These are phyloP conservation scores for Pterostichus niger DNA, from an alignment of 2,888 invertebrate species.

Conservation along the genomic window DNA sequence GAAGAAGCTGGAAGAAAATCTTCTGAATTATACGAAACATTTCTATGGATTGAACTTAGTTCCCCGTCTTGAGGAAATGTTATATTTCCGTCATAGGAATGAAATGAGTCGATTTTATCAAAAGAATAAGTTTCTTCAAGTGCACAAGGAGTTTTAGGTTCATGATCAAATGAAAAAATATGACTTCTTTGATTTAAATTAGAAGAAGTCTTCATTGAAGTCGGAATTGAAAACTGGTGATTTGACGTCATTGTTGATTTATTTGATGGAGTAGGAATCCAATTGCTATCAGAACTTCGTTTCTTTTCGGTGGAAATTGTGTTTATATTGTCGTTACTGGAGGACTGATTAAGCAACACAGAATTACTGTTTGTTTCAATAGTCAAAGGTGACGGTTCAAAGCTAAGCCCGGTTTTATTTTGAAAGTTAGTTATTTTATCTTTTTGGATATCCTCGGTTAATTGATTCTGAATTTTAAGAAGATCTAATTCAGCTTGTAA, in stretches of 20 bases:
- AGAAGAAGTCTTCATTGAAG: not conserved
- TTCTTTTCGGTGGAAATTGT: not conserved
- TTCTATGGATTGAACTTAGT: not conserved
- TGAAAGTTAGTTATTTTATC: conserved; percentile 66
- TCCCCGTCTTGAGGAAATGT: not conserved
- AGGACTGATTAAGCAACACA: not conserved
- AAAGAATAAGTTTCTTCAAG: not conserved
- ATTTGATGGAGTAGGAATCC: not conserved
- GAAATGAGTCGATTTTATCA: not conserved
- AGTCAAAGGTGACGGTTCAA: not conserved
- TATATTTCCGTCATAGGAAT: not conserved
- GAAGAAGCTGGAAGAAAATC: not conserved
- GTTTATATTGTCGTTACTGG: conserved; percentile 6
- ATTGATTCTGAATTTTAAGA: conserved; percentile 70
- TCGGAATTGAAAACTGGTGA: conserved; percentile 17
- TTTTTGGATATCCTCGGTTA: conserved; percentile 70
- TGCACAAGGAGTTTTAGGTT: not conserved
- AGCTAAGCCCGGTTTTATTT: conserved; percentile 1
- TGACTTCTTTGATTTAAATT: not conserved
- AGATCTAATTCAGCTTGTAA: conserved; percentile 73
- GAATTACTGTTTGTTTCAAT: conserved; percentile 11
- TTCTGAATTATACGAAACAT: not conserved
- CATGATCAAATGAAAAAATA: conserved; percentile 17
- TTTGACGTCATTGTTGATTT: not conserved
- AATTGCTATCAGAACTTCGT: not conserved